Evolutionary conservation across 1,140 invertebrate species (phyloP), one percentile per base, ranked within the genome.

Genomic region (Anastatus disparis): DNA sequence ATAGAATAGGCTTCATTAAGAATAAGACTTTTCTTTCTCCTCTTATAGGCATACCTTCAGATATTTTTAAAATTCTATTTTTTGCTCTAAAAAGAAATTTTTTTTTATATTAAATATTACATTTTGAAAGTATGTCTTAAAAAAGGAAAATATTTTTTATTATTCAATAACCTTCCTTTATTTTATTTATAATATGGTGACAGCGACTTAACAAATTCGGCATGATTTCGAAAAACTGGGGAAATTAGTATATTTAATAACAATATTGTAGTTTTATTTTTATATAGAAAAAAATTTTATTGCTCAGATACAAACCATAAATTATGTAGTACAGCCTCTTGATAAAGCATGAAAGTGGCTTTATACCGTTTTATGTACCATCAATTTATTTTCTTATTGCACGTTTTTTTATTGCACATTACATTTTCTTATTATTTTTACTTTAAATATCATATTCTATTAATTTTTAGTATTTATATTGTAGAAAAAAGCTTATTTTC

Each of bases 401-500:
- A 61, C 67, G 26, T 50, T 53, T 70, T 62, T 35, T 59, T 42
- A 58, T 48, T 27, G 66, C 66, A 69, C 65, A 48, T 10, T 27
- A 52, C 22, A 56, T 67, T 24, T 56, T 46, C 22, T 26, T 35
- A 42, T 9, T 27, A 22, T 20, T 27, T 31, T 58, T 59, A 22
- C 24, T 62, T 20, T 20, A 27, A 44, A 46, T n/a, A 35, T 31
- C 4, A 44, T 46, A 31, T 31, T 13, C 35, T 24, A 67, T 26
- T 22, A 35, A 12, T 13, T 50, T n/a, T 29, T 69, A 24, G 35
- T 69, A 40, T 31, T 55, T 20, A 35, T 29, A 52, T 17, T 13
- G 13, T 59, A 69, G 42, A 53, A 10, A 13, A 27, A 55, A 26
- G 58, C 46, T 52, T 70, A 29, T 50, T 17, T 22, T 62, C 26